These are phyloP conservation scores for Hydraecia micacea DNA, from an alignment of 2,888 invertebrate genomes.

Conservation along the genomic window DNA sequence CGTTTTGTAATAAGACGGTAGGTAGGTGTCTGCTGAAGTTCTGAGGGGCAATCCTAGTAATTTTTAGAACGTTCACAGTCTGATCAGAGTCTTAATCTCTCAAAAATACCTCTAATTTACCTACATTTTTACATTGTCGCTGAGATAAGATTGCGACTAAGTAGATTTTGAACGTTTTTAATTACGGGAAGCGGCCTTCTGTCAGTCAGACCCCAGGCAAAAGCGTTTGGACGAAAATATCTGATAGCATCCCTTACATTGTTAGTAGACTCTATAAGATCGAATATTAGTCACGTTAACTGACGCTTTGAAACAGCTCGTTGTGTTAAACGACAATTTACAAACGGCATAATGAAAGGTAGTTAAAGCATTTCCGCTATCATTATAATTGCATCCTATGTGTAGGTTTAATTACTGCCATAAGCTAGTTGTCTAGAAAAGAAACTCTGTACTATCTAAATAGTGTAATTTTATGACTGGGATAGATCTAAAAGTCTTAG, in stretches of 20 bases:
- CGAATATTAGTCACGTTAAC: background rate
- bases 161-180: background rate
- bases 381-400: background rate
- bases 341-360: background rate
- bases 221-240: background rate
- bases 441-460: constrained; percentile 7
- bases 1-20: too few relatives aligned
- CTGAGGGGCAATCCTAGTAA: too few relatives aligned
- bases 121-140: background rate
- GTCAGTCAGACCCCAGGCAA: background rate
- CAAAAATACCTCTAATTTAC: too few relatives aligned
- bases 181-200: background rate
- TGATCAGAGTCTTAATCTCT: too few relatives aligned
- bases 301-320: background rate
- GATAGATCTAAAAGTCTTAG: constrained; percentile 28
- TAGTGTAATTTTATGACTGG: constrained; percentile 31
- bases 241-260: background rate
- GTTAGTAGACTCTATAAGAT: background rate
- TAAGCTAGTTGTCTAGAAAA: constrained; percentile 1
- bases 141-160: background rate
- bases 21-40: background rate
- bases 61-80: too few relatives aligned
- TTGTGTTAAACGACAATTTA: background rate
- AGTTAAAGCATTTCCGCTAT: constrained; percentile 1
- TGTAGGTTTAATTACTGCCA: background rate